phyloP scores from a whole-genome alignment of 2,113 vertebrate genomes.

The Dromiciops gliroides region DNA sequence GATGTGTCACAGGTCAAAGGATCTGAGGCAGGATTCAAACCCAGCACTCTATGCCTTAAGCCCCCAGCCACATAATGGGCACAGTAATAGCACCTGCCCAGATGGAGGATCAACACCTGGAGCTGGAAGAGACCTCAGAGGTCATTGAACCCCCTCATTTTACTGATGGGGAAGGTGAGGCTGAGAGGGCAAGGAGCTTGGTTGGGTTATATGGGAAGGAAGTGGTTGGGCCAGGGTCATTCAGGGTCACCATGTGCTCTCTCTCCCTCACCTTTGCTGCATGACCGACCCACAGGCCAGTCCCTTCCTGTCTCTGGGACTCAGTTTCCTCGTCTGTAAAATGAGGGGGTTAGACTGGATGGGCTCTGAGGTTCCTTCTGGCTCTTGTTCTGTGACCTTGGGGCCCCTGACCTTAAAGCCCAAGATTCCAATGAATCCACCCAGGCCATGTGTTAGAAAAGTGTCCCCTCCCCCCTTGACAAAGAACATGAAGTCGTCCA shows the following conservation, averaged over 20 bases:
- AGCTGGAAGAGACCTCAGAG: too few species aligned
- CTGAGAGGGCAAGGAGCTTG: neutral
- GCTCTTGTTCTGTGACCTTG: too few species aligned
- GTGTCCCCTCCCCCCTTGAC: neutral
- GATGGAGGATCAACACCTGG: neutral
- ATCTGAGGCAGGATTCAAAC: neutral
- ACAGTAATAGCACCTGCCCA: neutral
- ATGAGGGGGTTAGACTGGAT: neutral
- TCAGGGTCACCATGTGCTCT: neutral
- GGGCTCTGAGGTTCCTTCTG: neutral
- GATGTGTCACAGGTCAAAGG: neutral
- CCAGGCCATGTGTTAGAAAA: neutral
- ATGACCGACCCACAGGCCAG: neutral
- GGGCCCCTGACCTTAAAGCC: neutral
- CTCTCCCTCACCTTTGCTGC: neutral
- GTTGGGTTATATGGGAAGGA: neutral
- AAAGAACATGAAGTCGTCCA: too few species aligned
- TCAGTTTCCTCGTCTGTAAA: neutral
- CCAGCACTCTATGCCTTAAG: neutral
- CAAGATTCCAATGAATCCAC: neutral
- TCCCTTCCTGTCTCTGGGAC: neutral
- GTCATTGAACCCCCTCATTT: neutral
- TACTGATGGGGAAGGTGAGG: too few species aligned
- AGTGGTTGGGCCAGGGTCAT: neutral
- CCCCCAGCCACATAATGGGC: neutral